phyloP scores from a whole-genome alignment of 2,797 vertebrate species.

The Galagoides demidoff region DNA sequence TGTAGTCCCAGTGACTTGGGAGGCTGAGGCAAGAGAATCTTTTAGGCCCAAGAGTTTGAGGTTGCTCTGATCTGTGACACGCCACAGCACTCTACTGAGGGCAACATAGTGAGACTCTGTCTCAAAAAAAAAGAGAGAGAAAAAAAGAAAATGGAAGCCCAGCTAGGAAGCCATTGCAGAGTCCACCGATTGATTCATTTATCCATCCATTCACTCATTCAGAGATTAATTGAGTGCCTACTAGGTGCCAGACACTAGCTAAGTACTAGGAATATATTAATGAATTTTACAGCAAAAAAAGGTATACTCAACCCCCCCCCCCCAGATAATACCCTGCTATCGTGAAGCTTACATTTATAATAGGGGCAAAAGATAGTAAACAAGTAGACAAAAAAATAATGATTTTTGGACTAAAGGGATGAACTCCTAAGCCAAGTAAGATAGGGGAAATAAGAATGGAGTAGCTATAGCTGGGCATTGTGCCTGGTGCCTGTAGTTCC shows the following conservation, averaged over 20 bases:
- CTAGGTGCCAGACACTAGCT: not conserved
- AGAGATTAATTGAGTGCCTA: not conserved
- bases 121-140: no score
- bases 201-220: not conserved
- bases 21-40: no score
- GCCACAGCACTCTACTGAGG: no score
- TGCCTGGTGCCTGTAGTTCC: no score
- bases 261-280: not conserved
- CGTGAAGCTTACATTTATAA: slow-evolving; percentile 1
- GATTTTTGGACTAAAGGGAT: not conserved
- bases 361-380: not conserved
- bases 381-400: slow-evolving; percentile 17
- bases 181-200: not conserved
- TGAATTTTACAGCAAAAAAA: not conserved
- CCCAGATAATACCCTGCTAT: not conserved
- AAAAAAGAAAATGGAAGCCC: not conserved
- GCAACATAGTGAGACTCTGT: no score
- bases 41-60: no score
- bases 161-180: not conserved
- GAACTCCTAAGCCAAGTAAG: not conserved
- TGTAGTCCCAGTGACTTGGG: no score
- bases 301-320: not conserved
- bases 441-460: not conserved
- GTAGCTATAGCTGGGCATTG: not conserved
- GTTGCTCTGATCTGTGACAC: no score